These are phyloP conservation scores for Lamprologus sp. DNA, from an alignment of 2,113 vertebrate genomes.

Conservation along the genomic window DNA sequence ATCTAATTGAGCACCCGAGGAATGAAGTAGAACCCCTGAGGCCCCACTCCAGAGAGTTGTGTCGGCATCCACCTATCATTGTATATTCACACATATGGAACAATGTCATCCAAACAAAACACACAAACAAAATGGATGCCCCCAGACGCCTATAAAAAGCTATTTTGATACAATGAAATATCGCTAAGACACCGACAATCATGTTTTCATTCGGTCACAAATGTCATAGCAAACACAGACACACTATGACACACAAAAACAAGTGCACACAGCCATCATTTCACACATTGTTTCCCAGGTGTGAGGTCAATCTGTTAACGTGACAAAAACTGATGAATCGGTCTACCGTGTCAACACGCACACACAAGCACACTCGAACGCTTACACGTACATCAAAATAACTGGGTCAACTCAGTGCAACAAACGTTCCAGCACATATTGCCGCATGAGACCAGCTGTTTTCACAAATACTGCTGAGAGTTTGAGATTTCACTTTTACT, in stretches of 20 bases:
- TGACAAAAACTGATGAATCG: conserved; percentile 33
- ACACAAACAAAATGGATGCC: neutral
- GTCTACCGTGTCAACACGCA: neutral
- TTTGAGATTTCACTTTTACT: neutral
- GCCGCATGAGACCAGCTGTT: conserved; percentile 31
- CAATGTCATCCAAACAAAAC: neutral
- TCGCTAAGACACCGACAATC: neutral
- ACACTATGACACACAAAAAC: neutral
- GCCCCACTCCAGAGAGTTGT: neutral
- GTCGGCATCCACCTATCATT: neutral
- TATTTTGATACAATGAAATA: neutral
- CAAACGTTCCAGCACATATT: neutral
- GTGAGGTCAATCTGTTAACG: conserved; percentile 40
- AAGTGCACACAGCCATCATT: neutral
- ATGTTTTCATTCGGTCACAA: neutral
- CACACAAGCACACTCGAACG: neutral
- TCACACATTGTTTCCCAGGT: conserved; percentile 21
- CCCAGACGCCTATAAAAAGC: neutral
- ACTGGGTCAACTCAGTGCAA: conserved; percentile 30
- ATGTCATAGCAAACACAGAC: neutral
- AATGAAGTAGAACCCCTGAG: neutral
- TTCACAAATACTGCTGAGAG: conserved; percentile 4
- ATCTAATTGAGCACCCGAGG: neutral
- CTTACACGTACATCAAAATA: conserved; percentile 10
- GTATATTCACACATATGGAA: neutral